A percentile compares a stretch with the other conserved stretches of the same genome.
These are phyloP conservation scores for Pteropus rufus DNA, from an alignment of 2,797 vertebrate species.

Conservation along the genomic window DNA sequence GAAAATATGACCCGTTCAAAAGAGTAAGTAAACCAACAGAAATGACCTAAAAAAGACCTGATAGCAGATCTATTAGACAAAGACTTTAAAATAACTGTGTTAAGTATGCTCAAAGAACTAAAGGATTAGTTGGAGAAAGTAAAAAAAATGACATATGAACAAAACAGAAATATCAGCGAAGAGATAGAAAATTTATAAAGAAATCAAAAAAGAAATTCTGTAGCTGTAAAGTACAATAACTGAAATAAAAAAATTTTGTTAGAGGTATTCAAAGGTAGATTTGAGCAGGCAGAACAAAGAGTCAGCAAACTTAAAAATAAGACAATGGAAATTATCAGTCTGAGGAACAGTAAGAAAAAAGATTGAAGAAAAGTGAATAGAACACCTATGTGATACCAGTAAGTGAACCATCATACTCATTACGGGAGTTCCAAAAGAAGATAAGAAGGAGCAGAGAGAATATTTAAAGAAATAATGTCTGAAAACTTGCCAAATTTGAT, in stretches of 20 bases:
- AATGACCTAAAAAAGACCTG: too few species aligned
- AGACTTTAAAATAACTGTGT: too few species aligned
- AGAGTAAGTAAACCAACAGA: neutral
- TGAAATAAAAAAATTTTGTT: neutral
- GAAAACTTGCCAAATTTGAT: too few species aligned
- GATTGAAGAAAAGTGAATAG: neutral
- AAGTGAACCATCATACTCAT: neutral
- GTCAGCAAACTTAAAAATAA: too few species aligned
- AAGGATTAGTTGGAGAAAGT: neutral
- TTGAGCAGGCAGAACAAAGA: neutral
- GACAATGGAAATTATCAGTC: neutral
- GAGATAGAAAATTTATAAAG: neutral
- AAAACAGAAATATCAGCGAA: neutral
- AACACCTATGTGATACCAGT: neutral
- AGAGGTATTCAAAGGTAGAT: neutral
- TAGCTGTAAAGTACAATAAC: neutral
- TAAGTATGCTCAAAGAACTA: neutral
- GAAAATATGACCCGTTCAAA: neutral
- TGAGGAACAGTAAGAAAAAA: neutral
- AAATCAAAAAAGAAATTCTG: neutral
- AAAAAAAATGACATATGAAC: neutral
- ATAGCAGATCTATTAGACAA: too few species aligned
- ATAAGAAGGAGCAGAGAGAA: neutral
- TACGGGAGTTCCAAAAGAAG: neutral
- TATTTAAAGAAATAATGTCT: neutral